Evolutionary conservation across 53 echinoderm and acorn worm species (phyloP), one percentile per base, ranked within the genome.

Genomic region (Mesocentrotus franciscanus): DNA sequence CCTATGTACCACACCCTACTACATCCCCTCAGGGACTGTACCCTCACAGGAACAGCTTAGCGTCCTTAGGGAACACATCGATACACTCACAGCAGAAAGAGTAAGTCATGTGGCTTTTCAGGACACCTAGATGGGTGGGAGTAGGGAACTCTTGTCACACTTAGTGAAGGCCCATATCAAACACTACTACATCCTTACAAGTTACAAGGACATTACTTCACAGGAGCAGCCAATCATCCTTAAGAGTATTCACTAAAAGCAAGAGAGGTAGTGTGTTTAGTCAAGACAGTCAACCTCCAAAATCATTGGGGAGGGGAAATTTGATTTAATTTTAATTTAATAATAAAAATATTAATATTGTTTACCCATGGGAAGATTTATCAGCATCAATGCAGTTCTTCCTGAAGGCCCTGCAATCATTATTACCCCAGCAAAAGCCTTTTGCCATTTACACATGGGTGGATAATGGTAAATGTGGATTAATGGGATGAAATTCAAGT

Each of bases 1-100:
- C 62, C 96, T 99, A 36, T 98, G 97, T 85, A 97, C 97, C 89
- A 99, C 99, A 18, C 99, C 99, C 0, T 97, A 98, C 96, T 99
- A 99, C 96, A 97, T 99, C 60, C 97, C 99, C 68, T 97, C 96
- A 20, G 98, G 98, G 33, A 97, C 96, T 32, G 96, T 99, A 61
- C 98, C 99, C 20, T 96, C 96, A 22, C 79, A 96, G 71, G 97
- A 98, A 91, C 98, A 99, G 90, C 92, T 99, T 20, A 95, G 93
- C 55, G 94, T 96, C 12, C 96, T 99, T 12, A 89, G 96, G 57
- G 97, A 99, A 90, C 98, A 99, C 95, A 99, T 99, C 36, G 95
- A 96, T 39, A 96, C 98, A 60, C 92, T 99, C 81, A 96, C 95
- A 56, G 92, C 93, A 90, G 99, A 99, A 89, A 98, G 96, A 98